Evolutionary conservation across 2,113 vertebrate species (phyloP).

Genomic region (Hydrolagus affinis): DNA sequence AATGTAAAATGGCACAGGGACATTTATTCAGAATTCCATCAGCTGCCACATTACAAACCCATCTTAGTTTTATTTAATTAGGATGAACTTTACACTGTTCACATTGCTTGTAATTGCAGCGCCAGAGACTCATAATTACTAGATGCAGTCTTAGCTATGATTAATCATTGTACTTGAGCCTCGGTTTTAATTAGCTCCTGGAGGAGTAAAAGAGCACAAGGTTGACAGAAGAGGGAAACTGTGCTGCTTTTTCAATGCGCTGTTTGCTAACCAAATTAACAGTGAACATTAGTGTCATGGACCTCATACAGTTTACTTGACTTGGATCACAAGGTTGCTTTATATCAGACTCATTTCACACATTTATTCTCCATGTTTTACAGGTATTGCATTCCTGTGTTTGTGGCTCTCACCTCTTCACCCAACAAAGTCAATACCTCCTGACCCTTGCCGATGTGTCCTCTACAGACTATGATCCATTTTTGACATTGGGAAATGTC

Average conservation of each 20-base stretch:
- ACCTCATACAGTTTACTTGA: constrained; percentile 3
- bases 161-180: background rate
- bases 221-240: constrained; percentile 15
- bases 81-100: constrained; percentile 38
- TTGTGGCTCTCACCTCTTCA: constrained; percentile 80
- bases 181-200: constrained; percentile 35
- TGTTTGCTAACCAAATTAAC: constrained; percentile 4
- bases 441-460: constrained; percentile 83
- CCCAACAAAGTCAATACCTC: constrained; percentile 84
- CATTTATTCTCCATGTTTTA: constrained; percentile 25
- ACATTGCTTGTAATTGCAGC: constrained; percentile 32
- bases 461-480: constrained; percentile 76
- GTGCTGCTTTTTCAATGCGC: background rate
- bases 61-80: constrained; percentile 32
- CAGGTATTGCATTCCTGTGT: constrained; percentile 93
- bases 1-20: background rate
- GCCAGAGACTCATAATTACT: constrained; percentile 32
- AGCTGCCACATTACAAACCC: constrained; percentile 34
- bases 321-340: background rate
- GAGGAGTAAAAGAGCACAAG: constrained; percentile 24
- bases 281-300: background rate
- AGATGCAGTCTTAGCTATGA: constrained; percentile 18
- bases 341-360: background rate
- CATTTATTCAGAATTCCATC: constrained; percentile 47
- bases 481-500: constrained; percentile 73